Conservation (phyloP, 1,140 invertebrate genomes). For the Drosophila pectinifera region DNA sequence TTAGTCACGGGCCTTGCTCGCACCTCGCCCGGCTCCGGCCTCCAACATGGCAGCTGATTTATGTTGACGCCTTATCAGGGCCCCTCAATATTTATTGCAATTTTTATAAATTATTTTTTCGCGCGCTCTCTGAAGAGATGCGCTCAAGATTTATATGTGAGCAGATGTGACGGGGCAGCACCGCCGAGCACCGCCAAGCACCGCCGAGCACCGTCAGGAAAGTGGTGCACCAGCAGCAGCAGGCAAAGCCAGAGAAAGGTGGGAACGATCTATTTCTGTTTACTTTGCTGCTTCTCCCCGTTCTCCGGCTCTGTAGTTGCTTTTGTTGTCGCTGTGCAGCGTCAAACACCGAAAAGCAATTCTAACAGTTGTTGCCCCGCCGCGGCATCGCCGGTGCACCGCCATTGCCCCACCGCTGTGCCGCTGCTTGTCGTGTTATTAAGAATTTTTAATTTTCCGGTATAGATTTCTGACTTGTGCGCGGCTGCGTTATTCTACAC, state of each 20-base stretch:
- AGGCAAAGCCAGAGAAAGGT: slow-evolving; percentile 25
- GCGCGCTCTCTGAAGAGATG: slow-evolving; percentile 25
- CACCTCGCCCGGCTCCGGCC: slow-evolving; percentile 12
- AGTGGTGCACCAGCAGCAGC: background rate
- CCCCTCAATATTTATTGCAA: slow-evolving; percentile 82
- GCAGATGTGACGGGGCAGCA: slow-evolving; percentile 43
- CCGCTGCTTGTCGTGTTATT: slow-evolving; percentile 79
- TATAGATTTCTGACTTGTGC: slow-evolving; percentile 80
- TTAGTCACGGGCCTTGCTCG: slow-evolving; percentile 59
- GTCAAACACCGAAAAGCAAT: slow-evolving; percentile 75
- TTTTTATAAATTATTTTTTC: slow-evolving; percentile 62
- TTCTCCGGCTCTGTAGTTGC: slow-evolving; percentile 7
- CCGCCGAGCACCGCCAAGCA: background rate
- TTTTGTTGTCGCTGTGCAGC: slow-evolving; percentile 57
- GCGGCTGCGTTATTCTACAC: slow-evolving; percentile 16
- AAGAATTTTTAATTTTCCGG: slow-evolving; percentile 84
- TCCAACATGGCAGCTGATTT: slow-evolving; percentile 72
- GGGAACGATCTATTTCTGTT: slow-evolving; percentile 53
- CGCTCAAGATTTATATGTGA: slow-evolving; percentile 53
- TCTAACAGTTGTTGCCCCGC: slow-evolving; percentile 73
- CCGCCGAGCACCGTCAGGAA: slow-evolving; percentile 8
- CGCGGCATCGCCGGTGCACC: slow-evolving; percentile 22
- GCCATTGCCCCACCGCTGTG: slow-evolving; percentile 53
- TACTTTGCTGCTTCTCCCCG: slow-evolving; percentile 12
- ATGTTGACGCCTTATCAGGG: slow-evolving; percentile 82